Conservation (phyloP, 2,113 vertebrate species). For the Phyllostomus discolor region DNA sequence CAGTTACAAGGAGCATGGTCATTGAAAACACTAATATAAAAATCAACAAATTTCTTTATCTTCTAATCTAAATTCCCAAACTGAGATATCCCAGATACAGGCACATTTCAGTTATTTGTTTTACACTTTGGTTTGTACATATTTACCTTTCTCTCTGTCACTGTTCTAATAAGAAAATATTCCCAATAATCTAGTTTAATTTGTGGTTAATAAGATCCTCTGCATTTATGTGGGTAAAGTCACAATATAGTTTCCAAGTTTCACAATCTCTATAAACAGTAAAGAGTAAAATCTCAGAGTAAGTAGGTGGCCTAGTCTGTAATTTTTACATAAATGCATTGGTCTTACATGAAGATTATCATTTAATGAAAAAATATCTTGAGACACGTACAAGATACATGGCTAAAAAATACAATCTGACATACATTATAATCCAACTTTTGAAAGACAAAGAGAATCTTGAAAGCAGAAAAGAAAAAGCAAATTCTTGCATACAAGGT, state of each 20-base stretch:
- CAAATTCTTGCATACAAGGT: neutral
- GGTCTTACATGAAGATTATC: neutral
- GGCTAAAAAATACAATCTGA: neutral
- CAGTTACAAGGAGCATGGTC: neutral
- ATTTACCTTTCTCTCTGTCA: neutral
- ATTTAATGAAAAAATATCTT: neutral
- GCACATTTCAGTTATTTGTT: neutral
- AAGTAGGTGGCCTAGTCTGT: neutral
- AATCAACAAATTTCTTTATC: neutral
- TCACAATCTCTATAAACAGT: neutral
- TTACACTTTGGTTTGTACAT: neutral
- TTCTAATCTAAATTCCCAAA: neutral
- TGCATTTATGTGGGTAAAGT: neutral
- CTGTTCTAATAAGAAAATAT: neutral
- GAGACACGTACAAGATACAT: neutral
- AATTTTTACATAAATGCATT: neutral
- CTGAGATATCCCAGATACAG: neutral
- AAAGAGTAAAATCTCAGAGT: neutral
- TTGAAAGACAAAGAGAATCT: neutral
- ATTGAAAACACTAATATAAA: neutral
- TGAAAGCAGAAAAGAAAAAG: neutral
- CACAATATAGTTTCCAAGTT: neutral
- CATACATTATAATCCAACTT: neutral
- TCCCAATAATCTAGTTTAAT: neutral
- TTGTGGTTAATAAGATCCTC: neutral